Base-by-base conservation (phyloP, 2,888 invertebrate species). In the Orthosia incerta region DNA sequence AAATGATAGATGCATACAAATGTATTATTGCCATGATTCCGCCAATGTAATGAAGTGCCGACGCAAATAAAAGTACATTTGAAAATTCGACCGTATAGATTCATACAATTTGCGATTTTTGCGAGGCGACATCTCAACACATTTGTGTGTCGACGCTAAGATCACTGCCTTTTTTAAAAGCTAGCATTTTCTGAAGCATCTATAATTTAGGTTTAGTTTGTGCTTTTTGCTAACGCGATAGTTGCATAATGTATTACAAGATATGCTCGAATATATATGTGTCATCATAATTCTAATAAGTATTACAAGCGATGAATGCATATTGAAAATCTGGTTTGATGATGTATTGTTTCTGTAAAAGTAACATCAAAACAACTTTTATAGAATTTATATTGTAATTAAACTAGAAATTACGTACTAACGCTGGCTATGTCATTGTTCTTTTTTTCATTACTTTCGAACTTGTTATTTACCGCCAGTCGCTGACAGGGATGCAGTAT, bases 161-260 rank as follows among this genome's bases (percentile, higher is more conserved):
- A 31, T 53, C 9, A 56, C 63, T 67, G 83, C 51, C 55, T 51
- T 53, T 56, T 70, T 76, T 4, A 0, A 67, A 50, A 18, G 7
- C 78, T 45, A 50, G 51, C 60, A 64, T 60, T 64, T 82, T 63
- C 5, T 59, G 20, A 48, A 51, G 18, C 26, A 26, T 60, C 56
- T 56, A 59, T 48, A 53, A n/a, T 63, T 45, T 64, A 71, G 45
- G 50, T 71, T 78, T 63, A 51, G 20, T 66, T 55, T 20, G 18
- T 64, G 26, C 65, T 26, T 56, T 60, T 65, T 70, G 64, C 61
- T 62, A 68, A 72, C 15, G 39, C 11, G 18, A 62, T 73, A 73
- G 56, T 72, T 79, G 67, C 31, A n/a, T 82, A 79, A 72, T 79
- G 11, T 59, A 71, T 55, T 39, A 53, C n/a, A 48, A 59, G 26